phyloP scores from a whole-genome alignment of 2,888 invertebrate genomes.

The Sarcophaga caerulescens region DNA sequence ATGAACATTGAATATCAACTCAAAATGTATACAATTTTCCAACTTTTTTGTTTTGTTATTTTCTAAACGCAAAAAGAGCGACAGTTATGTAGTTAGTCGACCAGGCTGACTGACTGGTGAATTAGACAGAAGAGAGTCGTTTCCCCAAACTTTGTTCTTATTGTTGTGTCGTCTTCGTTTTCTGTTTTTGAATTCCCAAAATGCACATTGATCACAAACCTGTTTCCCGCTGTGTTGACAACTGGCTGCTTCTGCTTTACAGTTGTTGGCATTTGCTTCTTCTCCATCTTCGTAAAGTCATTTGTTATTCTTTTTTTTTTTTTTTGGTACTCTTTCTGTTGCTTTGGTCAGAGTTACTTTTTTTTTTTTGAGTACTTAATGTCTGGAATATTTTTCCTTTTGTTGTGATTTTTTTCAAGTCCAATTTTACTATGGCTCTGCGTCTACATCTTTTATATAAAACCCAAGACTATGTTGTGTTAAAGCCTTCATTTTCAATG shows the following conservation, averaged over 20 bases:
- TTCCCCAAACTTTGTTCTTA: not conserved
- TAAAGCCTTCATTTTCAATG: conserved; percentile 11
- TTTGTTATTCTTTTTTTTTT: conserved; percentile 22
- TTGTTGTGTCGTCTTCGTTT: conserved; percentile 18
- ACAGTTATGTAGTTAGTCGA: not conserved
- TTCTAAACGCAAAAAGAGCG: conserved; percentile 10
- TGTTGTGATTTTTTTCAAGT: conserved; percentile 35
- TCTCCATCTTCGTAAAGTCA: not conserved
- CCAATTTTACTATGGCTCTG: not conserved
- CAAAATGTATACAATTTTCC: not conserved
- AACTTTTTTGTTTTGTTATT: conserved; percentile 12
- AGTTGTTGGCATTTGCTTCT: conserved; percentile 28
- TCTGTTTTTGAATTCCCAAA: conserved; percentile 50
- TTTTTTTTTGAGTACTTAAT: conserved; percentile 38
- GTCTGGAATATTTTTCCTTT: conserved; percentile 13
- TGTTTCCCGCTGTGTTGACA: conserved; percentile 70
- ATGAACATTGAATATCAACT: too few species aligned
- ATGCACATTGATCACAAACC: conserved; percentile 70
- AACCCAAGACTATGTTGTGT: not conserved
- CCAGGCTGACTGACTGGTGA: not conserved
- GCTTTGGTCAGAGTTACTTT: conserved; percentile 30
- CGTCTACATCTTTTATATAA: not conserved
- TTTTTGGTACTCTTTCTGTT: conserved; percentile 9
- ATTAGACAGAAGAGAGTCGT: conserved; percentile 25
- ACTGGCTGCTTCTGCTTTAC: conserved; percentile 62